Evolutionary conservation across 2,797 vertebrate species (phyloP), one percentile per base, ranked within the genome.

Genomic region (Cygnus olor): DNA sequence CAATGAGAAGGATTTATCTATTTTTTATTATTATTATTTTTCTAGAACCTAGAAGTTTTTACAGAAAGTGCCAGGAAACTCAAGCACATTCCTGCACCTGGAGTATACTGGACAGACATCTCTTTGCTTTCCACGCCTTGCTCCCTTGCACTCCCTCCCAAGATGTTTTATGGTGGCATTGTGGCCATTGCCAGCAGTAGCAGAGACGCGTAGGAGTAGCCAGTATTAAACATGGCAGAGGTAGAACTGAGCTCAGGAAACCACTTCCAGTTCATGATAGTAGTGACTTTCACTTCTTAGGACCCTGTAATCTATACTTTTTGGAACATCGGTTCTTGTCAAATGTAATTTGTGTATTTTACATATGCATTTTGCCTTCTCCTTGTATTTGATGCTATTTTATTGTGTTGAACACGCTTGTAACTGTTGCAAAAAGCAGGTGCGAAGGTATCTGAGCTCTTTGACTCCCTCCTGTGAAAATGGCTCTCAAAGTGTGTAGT

Each of bases 91-190:
- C 21, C 30, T 24, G 40, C 9, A 13, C 9, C 30, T 69, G 34
- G 32, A 1, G 3, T 40, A 10, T 1, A 2, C n/a, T 30, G 74
- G 56, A 76, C 2, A n/a, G 1, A 32, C 15, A 10, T 7, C 6
- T 51, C 20, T 74, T 69, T 77, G 51, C 2, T 82, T 58, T 40
- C 38, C 12, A 45, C 1, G 2, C 6, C 14, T 28, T 19, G 5
- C 24, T 79, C 9, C 14, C 16, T 19, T 8, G 38, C 19, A 51
- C 42, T 82, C 18, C 12, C 4, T 69, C 36, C 9, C 24, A 68
- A 8, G 25, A 10, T 77, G 6, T 66, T 90, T 74, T 47, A 24
- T 12, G 44, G 14, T 90, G 38, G 25, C 17, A 13, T 18, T 54
- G 14, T 25, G 21, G 44, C 11, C 38, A n/a, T 28, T 69, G 2